Evolutionary conservation across 2,888 invertebrate species (phyloP).

Genomic region (Pandemis heparana): DNA sequence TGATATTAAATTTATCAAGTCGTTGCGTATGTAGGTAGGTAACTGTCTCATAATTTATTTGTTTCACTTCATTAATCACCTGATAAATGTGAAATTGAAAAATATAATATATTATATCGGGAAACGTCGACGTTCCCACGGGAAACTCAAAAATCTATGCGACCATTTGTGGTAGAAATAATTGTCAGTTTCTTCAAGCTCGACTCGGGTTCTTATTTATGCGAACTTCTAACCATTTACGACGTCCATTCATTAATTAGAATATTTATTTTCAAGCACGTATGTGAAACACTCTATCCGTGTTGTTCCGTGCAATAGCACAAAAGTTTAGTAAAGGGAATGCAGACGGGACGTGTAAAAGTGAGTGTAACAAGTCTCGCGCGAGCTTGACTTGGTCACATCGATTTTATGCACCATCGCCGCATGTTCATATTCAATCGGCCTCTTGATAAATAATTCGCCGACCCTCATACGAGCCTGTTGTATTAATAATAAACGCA

Average conservation of each 20-base stretch:
- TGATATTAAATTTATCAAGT: background rate
- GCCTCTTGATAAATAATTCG: conserved; percentile 71
- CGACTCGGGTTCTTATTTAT: conserved; percentile 19
- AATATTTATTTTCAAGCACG: conserved; percentile 18
- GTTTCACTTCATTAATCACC: background rate
- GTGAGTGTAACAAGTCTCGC: conserved; percentile 50
- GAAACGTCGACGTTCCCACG: conserved; percentile 20
- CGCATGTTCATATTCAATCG: conserved; percentile 66
- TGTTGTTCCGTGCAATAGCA: conserved; percentile 45
- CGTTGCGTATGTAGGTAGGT: background rate
- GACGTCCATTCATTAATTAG: conserved; percentile 21
- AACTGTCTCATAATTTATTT: background rate
- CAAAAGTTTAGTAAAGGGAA: conserved; percentile 54
- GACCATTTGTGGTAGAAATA: conserved; percentile 9
- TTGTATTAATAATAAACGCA: conserved; percentile 73
- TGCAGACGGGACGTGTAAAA: conserved; percentile 52
- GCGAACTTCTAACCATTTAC: conserved; percentile 9
- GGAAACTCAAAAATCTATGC: conserved; percentile 10
- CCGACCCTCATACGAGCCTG: conserved; percentile 70
- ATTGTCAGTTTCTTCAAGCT: conserved; percentile 15
- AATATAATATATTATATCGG: background rate
- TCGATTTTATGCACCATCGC: conserved; percentile 68
- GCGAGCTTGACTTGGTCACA: conserved; percentile 56
- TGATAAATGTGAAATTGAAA: background rate
- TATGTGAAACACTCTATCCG: background rate